phyloP scores from a whole-genome alignment of 2,888 invertebrate genomes.

The Auanema freiburgensis region DNA sequence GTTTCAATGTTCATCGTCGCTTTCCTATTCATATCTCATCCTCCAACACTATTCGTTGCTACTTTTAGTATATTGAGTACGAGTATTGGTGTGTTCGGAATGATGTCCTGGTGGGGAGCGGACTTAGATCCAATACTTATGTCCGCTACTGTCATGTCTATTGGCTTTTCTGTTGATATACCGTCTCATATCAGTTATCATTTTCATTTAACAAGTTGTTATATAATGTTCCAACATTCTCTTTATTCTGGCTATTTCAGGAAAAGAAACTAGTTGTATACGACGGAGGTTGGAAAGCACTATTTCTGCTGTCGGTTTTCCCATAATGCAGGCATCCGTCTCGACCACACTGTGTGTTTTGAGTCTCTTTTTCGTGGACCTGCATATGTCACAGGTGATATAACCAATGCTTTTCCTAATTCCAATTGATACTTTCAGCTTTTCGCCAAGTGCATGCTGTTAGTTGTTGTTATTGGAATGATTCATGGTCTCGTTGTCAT shows the following conservation, averaged over 20 bases:
- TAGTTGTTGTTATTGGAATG: slow-evolving; percentile 58
- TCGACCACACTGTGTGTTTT: slow-evolving; percentile 60
- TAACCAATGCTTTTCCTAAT: neutral
- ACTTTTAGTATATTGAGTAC: slow-evolving; percentile 58
- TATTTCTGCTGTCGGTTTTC: slow-evolving; percentile 58
- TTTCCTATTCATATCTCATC: slow-evolving; percentile 57
- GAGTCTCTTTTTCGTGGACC: slow-evolving; percentile 54
- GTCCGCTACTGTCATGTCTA: slow-evolving; percentile 60
- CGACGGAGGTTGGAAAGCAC: slow-evolving; percentile 50
- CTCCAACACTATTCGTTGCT: slow-evolving; percentile 57
- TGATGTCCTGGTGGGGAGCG: slow-evolving; percentile 59
- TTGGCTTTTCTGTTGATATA: slow-evolving; percentile 63
- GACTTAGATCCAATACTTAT: slow-evolving; percentile 62
- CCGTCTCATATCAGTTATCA: slow-evolving; percentile 63
- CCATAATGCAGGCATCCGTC: slow-evolving; percentile 57
- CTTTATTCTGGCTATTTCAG: slow-evolving; percentile 26
- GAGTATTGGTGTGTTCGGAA: slow-evolving; percentile 61
- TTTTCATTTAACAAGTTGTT: slow-evolving; percentile 52
- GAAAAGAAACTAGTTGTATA: slow-evolving; percentile 31
- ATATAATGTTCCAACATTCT: no score
- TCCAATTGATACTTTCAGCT: no score
- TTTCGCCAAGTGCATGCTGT: slow-evolving; percentile 60
- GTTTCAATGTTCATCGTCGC: slow-evolving; percentile 60
- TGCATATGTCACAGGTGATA: slow-evolving; percentile 60
- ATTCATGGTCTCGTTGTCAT: slow-evolving; percentile 61